phyloP scores from a whole-genome alignment of 30 jellyfish, hydroid and myxozoan genomes.

The Pelagia noctiluca region DNA sequence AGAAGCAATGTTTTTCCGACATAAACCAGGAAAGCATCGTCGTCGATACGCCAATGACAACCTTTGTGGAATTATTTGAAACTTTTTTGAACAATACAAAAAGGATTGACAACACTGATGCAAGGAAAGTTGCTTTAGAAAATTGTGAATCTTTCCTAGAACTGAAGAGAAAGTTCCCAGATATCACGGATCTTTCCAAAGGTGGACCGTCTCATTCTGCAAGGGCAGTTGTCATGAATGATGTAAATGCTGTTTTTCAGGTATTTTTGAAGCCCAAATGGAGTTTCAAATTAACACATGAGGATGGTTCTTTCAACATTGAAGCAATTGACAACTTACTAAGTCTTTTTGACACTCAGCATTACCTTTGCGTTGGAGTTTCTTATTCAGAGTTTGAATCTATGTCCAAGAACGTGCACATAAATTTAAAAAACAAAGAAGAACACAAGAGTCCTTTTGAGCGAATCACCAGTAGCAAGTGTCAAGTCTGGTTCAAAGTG shows the following conservation, averaged over 20 bases:
- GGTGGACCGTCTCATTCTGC: not conserved
- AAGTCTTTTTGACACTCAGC: too few relatives aligned
- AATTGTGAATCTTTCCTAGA: constrained; percentile 14
- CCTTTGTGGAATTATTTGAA: constrained; percentile 24
- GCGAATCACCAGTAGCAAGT: constrained; percentile 19
- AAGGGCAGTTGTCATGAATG: not conserved
- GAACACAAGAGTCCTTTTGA: constrained; percentile 35
- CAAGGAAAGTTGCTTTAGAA: constrained; percentile 1
- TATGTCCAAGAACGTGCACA: constrained; percentile 16
- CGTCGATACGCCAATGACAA: constrained; percentile 22
- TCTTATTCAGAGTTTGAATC: constrained; percentile 5
- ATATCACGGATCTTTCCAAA: not conserved
- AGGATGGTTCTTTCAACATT: not conserved
- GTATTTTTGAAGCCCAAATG: not conserved
- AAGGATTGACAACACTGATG: constrained; percentile 19
- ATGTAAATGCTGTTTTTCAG: not conserved
- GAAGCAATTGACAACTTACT: not conserved
- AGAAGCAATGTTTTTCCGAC: constrained; percentile 15
- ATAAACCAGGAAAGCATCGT: constrained; percentile 6
- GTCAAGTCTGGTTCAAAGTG: constrained; percentile 22
- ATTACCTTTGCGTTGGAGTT: constrained; percentile 19
- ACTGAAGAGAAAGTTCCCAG: not conserved
- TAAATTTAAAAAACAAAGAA: constrained; percentile 20
- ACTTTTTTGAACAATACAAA: constrained; percentile 14
- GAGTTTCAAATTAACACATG: not conserved